Base-by-base conservation (phyloP, 2,888 invertebrate genomes). In the Encarsia formosa region DNA sequence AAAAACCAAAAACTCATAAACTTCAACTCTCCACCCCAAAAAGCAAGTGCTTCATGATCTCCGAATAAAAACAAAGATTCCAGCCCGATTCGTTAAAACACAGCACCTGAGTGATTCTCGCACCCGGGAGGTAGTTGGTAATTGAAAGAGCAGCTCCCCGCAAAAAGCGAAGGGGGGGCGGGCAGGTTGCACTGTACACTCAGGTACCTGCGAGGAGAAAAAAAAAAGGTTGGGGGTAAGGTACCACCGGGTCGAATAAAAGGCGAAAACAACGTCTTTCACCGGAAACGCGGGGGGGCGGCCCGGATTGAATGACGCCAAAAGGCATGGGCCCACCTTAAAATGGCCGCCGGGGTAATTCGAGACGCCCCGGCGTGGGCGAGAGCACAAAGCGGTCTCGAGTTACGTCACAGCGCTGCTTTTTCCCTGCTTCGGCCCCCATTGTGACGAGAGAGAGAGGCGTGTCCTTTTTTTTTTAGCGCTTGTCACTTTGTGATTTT, bases 321-420 rank as follows among this genome's bases (percentile, higher is more conserved):
- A 9, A 5, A 8, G 22, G 41, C 35, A 37, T 39, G 34, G 51
- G 29, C n/a, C 22, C 22, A 13, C 31, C 5, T n/a, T n/a, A n/a
- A n/a, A n/a, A n/a, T n/a, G n/a, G n/a, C n/a, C n/a, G n/a, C n/a
- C n/a, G 26, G 22, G n/a, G 47, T 32, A 47, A 39, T 13, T 9
- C 34, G 46, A 52, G 49, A 35, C 29, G 9, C n/a, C n/a, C n/a
- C n/a, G n/a, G n/a, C n/a, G 5, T 5, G 32, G 15, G 32, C 32
- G 32, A 32, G 32, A 32, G 26, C n/a, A 37, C 37, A 37, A 32
- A 20, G 37, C 15, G 57, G 64, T 32, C 65, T 70, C 70, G 67
- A 65, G 65, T 70, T 70, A 70, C 70, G 70, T 70, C 68, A 70
- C 67, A 32, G 15, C 16, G 22, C 4, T 26, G 5, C 24, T 52